Evolutionary conservation across 2,113 vertebrate genomes (phyloP).

Genomic region (Thermophis baileyi): DNA sequence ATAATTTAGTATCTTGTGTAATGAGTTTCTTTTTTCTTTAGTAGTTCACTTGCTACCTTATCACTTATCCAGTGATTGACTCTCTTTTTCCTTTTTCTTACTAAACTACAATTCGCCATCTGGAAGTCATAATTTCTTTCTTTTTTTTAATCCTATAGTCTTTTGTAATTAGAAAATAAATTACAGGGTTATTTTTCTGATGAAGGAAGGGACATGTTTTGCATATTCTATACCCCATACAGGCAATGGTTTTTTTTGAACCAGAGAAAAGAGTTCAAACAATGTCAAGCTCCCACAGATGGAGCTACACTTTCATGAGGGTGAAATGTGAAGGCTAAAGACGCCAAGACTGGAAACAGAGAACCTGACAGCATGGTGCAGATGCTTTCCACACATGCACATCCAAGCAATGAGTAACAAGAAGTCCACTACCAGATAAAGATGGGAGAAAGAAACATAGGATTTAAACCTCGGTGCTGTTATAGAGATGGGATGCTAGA

Average conservation of each 20-base stretch:
- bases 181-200: slow-evolving; percentile 59
- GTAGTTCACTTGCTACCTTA: slow-evolving; percentile 66
- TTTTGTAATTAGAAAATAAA: slow-evolving; percentile 79
- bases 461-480: neutral
- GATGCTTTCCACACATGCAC: neutral
- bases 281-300: neutral
- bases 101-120: slow-evolving; percentile 61
- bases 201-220: slow-evolving; percentile 55
- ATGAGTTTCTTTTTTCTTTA: slow-evolving; percentile 61
- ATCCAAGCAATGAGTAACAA: neutral
- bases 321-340: neutral
- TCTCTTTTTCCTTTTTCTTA: slow-evolving; percentile 54
- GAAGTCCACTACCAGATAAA: neutral
- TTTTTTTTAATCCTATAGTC: slow-evolving; percentile 46
- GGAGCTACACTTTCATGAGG: neutral
- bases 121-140: slow-evolving; percentile 67
- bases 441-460: neutral
- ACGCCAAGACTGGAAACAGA: neutral
- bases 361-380: neutral
- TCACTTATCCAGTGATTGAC: slow-evolving; percentile 67
- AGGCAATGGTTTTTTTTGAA: slow-evolving; percentile 12
- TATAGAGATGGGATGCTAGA: neutral
- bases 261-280: neutral
- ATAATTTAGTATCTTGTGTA: slow-evolving; percentile 65
- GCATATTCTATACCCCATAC: slow-evolving; percentile 58